Evolutionary conservation across 2,113 vertebrate genomes (phyloP).

Genomic region (Psilopogon haemacephalus): DNA sequence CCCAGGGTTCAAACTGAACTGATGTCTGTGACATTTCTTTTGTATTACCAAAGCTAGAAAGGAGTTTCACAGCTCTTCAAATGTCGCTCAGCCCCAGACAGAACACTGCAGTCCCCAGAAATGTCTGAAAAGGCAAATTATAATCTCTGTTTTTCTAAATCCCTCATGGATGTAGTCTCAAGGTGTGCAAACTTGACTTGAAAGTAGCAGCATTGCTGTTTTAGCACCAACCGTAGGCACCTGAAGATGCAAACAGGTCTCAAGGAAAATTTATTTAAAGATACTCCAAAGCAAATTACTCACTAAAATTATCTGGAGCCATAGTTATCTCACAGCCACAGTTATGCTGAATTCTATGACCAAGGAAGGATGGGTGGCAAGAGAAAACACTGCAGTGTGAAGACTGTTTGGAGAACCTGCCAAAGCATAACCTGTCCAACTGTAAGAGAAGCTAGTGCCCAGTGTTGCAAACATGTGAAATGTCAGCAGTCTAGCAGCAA

Average conservation of each 20-base stretch:
- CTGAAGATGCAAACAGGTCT: background rate
- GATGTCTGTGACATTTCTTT: background rate
- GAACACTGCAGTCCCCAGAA: background rate
- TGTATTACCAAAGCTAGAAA: background rate
- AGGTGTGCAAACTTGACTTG: background rate
- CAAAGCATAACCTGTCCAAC: background rate
- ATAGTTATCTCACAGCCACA: background rate
- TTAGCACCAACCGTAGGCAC: background rate
- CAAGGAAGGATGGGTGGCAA: background rate
- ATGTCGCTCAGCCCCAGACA: background rate
- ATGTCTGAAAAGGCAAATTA: background rate
- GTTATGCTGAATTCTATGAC: background rate
- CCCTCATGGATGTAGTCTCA: background rate
- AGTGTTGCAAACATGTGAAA: background rate
- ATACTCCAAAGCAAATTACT: background rate
- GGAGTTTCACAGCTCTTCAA: background rate
- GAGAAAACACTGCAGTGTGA: background rate
- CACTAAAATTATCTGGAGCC: background rate
- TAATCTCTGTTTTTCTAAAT: background rate
- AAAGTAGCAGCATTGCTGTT: background rate
- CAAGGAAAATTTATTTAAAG: background rate
- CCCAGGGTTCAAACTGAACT: background rate
- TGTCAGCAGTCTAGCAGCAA: background rate
- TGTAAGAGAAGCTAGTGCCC: background rate
- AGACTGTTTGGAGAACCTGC: background rate